Evolutionary conservation across 1,140 invertebrate species (phyloP).

Genomic region (Apis laboriosa): DNA sequence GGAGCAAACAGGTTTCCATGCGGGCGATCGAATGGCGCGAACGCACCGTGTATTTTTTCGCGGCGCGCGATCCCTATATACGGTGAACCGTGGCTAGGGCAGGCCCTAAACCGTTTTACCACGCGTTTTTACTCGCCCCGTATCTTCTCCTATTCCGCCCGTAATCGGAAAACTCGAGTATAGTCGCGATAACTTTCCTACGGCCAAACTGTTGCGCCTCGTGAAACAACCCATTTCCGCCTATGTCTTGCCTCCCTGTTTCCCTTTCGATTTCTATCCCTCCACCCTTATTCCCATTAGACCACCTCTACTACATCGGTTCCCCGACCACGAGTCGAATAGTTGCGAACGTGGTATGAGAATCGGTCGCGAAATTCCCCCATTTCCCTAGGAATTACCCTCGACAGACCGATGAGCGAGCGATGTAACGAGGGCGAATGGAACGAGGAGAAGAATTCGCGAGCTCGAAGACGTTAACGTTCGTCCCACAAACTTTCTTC

Average conservation of each 20-base stretch:
- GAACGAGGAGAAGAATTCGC: not conserved
- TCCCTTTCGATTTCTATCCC: constrained; percentile 18
- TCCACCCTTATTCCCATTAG: constrained; percentile 7
- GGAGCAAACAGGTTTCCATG: constrained; percentile 38
- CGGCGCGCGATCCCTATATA: not conserved
- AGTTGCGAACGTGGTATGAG: constrained; percentile 21
- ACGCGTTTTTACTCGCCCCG: not conserved
- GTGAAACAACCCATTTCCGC: constrained; percentile 6
- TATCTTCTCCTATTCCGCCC: constrained; percentile 8
- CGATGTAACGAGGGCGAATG: not conserved
- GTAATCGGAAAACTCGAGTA: constrained; percentile 20
- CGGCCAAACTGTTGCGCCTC: constrained; percentile 61
- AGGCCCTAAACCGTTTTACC: constrained; percentile 41
- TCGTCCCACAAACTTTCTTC: no score
- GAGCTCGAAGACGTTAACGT: no score
- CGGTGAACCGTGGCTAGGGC: not conserved
- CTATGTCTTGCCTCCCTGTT: not conserved
- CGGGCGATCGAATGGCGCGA: constrained; percentile 11
- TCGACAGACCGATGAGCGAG: not conserved
- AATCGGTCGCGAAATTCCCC: constrained; percentile 10
- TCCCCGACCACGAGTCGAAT: not conserved
- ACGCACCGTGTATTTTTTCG: constrained; percentile 12
- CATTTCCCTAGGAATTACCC: no score
- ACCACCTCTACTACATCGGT: not conserved
- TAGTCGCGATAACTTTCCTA: constrained; percentile 47